These are phyloP conservation scores for Corynorhinus townsendii DNA, from an alignment of 2,113 vertebrate genomes.

Conservation along the genomic window DNA sequence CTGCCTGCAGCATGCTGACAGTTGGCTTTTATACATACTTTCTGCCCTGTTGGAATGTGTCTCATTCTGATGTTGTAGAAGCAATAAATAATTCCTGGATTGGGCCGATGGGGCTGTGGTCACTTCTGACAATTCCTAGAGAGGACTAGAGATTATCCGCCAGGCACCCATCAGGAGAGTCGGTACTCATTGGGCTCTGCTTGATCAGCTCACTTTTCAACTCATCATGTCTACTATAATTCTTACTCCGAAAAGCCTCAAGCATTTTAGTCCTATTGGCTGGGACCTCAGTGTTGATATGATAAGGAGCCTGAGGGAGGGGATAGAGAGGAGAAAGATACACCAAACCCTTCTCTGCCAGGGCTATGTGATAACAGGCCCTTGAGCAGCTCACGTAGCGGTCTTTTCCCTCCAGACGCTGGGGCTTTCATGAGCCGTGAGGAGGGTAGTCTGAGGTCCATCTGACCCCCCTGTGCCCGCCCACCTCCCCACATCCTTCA, in stretches of 20 bases:
- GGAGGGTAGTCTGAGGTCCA: not conserved
- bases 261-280: not conserved
- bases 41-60: not conserved
- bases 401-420: not conserved
- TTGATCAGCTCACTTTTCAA: not conserved
- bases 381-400: not conserved
- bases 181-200: rapidly evolving
- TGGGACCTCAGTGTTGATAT: not conserved
- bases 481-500: not conserved
- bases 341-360: not conserved
- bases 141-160: not conserved
- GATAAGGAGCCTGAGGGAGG: not conserved
- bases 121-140: not conserved
- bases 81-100: not conserved
- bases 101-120: not conserved
- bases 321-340: not conserved
- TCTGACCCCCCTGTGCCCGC: not conserved
- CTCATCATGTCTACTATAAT: not conserved
- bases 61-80: not conserved
- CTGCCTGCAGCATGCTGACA: not conserved
- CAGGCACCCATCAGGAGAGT: too few relatives aligned
- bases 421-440: not conserved
- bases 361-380: too few relatives aligned
- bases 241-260: not conserved
- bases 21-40: not conserved